Conservation (phyloP, 2,888 invertebrate species). For the Drosophila mercatorum region DNA sequence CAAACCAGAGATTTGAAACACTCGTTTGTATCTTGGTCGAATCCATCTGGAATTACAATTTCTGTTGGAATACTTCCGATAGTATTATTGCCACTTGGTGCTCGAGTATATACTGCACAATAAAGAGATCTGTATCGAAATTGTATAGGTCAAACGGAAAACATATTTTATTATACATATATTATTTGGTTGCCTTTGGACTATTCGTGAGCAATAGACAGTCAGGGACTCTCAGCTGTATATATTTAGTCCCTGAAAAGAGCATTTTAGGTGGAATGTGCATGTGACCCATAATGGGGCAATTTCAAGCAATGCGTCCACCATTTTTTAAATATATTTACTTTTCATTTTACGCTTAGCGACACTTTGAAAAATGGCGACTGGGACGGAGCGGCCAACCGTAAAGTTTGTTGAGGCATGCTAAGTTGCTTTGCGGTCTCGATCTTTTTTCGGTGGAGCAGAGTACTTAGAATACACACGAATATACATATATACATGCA, state of each 20-base stretch:
- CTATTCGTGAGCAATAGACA: neutral
- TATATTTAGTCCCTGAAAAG: neutral
- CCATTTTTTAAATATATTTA: neutral
- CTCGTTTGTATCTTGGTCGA: too few relatives aligned
- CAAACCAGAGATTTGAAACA: too few relatives aligned
- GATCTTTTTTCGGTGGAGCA: slow-evolving; percentile 10
- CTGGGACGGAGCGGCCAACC: slow-evolving; percentile 32
- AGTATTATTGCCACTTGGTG: too few relatives aligned
- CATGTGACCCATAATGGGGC: slow-evolving; percentile 27
- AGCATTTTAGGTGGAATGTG: neutral
- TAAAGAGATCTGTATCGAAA: neutral
- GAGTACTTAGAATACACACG: neutral
- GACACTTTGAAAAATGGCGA: slow-evolving; percentile 23
- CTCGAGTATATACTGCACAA: too few relatives aligned
- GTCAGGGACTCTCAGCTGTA: neutral
- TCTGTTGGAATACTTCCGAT: too few relatives aligned
- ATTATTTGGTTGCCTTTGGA: neutral
- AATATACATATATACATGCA: neutral
- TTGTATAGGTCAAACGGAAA: neutral
- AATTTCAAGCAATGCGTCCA: slow-evolving; percentile 6
- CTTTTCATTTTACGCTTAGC: slow-evolving; percentile 15
- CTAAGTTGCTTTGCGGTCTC: slow-evolving; percentile 33
- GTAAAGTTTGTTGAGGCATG: slow-evolving; percentile 48
- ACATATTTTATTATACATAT: neutral
- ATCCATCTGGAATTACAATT: too few relatives aligned